Conservation (phyloP, 37 sponge, comb jelly and placozoan genomes). For the Cliona cf. orientalis region DNA sequence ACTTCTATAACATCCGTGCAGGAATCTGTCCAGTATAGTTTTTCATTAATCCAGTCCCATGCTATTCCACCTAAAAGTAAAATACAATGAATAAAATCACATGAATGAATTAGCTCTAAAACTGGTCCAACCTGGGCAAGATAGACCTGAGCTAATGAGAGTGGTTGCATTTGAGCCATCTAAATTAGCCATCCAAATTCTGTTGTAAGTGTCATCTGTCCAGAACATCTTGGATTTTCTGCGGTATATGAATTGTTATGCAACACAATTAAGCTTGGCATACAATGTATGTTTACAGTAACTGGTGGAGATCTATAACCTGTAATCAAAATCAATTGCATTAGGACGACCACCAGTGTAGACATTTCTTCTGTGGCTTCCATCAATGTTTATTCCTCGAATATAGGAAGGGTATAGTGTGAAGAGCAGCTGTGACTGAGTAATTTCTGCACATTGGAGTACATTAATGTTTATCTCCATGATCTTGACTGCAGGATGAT, state of each 20-base stretch:
- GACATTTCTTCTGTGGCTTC: too few relatives aligned
- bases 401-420: too few relatives aligned
- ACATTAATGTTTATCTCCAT: not conserved
- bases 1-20: constrained; percentile 19
- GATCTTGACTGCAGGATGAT: too few relatives aligned
- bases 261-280: too few relatives aligned
- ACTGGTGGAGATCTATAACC: not conserved
- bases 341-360: too few relatives aligned
- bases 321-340: not conserved
- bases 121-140: constrained; percentile 16
- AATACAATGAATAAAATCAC: too few relatives aligned
- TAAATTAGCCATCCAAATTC: constrained; percentile 4
- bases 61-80: constrained; percentile 52
- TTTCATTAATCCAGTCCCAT: constrained; percentile 52
- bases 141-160: not conserved
- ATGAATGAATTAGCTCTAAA: too few relatives aligned
- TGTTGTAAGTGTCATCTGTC: constrained; percentile 22
- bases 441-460: too few relatives aligned
- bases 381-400: too few relatives aligned
- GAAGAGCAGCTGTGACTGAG: too few relatives aligned
- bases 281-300: too few relatives aligned
- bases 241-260: not conserved
- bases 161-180: not conserved
- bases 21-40: constrained; percentile 47
- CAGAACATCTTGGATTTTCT: constrained; percentile 4